Evolutionary conservation across 2,888 invertebrate genomes (phyloP).

Genomic region (Cerceris rybyensis): DNA sequence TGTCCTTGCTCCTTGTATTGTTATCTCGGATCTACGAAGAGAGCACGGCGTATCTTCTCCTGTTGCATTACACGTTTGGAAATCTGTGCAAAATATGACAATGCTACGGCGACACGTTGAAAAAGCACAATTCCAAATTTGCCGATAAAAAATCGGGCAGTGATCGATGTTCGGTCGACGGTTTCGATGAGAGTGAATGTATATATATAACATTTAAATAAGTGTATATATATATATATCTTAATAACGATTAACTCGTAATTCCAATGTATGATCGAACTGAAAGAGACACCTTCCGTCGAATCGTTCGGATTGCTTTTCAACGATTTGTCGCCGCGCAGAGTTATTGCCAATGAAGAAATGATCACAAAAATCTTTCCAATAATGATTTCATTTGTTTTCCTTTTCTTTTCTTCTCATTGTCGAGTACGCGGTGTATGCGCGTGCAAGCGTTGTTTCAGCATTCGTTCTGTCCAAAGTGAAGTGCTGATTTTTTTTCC

Average conservation of each 20-base stretch:
- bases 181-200: not conserved
- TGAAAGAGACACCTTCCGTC: too few species aligned
- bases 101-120: slow-evolving; percentile 1
- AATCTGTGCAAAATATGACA: too few species aligned
- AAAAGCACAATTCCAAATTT: not conserved
- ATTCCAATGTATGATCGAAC: too few species aligned
- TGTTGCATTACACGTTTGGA: not conserved
- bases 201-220: too few species aligned
- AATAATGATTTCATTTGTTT: too few species aligned
- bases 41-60: not conserved
- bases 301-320: too few species aligned
- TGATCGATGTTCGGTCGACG: not conserved
- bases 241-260: too few species aligned
- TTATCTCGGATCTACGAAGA: slow-evolving; percentile 1
- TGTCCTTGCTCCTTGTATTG: not conserved
- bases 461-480: slow-evolving; percentile 8
- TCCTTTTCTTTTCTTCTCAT: too few species aligned
- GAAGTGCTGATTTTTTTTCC: slow-evolving; percentile 11
- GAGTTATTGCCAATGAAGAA: too few species aligned
- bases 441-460: slow-evolving; percentile 12
- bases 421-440: not conserved
- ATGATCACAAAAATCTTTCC: too few species aligned
- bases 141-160: not conserved
- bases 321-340: too few species aligned
- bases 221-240: too few species aligned